Base-by-base conservation (phyloP, 2,797 vertebrate species). In the Thripadectes ignobilis region DNA sequence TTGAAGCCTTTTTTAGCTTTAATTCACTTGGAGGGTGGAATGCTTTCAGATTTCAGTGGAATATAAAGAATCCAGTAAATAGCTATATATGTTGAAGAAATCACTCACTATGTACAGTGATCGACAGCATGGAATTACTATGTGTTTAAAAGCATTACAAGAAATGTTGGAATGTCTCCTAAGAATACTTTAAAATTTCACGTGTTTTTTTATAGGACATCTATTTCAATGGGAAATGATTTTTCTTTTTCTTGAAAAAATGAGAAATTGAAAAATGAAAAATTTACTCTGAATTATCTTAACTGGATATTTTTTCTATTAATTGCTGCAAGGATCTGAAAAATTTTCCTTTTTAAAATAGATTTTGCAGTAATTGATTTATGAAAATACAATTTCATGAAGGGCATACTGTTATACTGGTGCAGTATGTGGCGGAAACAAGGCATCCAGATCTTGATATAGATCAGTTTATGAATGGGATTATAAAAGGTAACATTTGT, bases 101-200 rank as follows among this genome's bases (percentile, higher is more conserved):
- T 79, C 21, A 45, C 17, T 36, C 68, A 22, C 18, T 68, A 4
- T 18, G 6, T 67, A 19, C 23, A 20, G 32, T 76, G 57, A 59
- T 12, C 29, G 21, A 54, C 73, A 83, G 7, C 19, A 8, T 49
- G 43, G 14, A 59, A 36, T 58, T 68, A 27, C 24, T 63, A 0
- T 6, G 11, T 26, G 9, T 72, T 76, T 80, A 59, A 88, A 85
- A 82, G 34, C 48, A 30, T 68, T 71, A 14, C 17, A 38, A 26
- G 65, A 91, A 91, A 85, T 68, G 36, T 87, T 59, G 38, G 41
- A 69, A 20, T 83, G 26, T 78, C 57, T 86, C 62, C 22, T 68
- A 76, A 36, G 43, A 91, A 63, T 66, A 26, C 24, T 80, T 68
- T 38, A 39, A 81, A 89, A 29, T 62, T 68, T 71, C 23, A 74